A percentile compares a stretch with the other conserved stretches of the same genome.
Conservation (phyloP, 2,797 vertebrate genomes). For the Brotula barbata region DNA sequence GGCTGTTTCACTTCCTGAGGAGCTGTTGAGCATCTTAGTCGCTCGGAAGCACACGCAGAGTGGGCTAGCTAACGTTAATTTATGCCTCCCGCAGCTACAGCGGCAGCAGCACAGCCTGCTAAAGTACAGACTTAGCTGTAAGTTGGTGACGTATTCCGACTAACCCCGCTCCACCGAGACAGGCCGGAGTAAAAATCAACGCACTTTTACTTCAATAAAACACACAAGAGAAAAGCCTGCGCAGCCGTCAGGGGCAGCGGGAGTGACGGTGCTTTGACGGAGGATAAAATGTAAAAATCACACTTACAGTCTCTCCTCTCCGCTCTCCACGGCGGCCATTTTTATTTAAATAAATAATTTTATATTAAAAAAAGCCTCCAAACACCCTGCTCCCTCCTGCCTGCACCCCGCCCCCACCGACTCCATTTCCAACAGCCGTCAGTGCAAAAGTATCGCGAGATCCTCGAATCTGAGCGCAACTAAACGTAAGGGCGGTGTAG, state of each 20-base stretch:
- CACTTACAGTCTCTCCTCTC: conserved; percentile 88
- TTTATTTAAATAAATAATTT: conserved; percentile 90
- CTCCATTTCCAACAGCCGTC: conserved; percentile 71
- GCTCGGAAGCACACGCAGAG: conserved; percentile 10
- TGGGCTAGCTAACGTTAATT: conserved; percentile 27
- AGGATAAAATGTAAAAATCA: conserved; percentile 67
- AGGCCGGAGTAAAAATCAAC: conserved; percentile 71
- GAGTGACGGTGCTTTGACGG: conserved; percentile 41
- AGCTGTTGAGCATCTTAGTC: conserved; percentile 25
- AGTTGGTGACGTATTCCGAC: conserved; percentile 82
- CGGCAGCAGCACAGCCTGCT: conserved; percentile 41
- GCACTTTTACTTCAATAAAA: conserved; percentile 74
- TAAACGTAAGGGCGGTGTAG: conserved; percentile 21
- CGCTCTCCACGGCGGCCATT: conserved; percentile 90
- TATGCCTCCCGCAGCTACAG: conserved; percentile 24
- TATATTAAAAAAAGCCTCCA: conserved; percentile 81
- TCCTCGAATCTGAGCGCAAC: conserved; percentile 25
- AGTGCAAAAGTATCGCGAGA: conserved; percentile 59
- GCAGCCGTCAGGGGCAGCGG: conserved; percentile 37
- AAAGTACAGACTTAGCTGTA: conserved; percentile 67
- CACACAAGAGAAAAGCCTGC: conserved; percentile 58
- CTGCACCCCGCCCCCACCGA: conserved; percentile 75
- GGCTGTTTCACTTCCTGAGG: conserved; percentile 17
- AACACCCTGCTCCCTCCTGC: conserved; percentile 80
- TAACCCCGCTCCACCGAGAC: conserved; percentile 76